Evolutionary conservation across 2,113 vertebrate genomes (phyloP), one percentile per base, ranked within the genome.

Genomic region (Sceloporus undulatus): DNA sequence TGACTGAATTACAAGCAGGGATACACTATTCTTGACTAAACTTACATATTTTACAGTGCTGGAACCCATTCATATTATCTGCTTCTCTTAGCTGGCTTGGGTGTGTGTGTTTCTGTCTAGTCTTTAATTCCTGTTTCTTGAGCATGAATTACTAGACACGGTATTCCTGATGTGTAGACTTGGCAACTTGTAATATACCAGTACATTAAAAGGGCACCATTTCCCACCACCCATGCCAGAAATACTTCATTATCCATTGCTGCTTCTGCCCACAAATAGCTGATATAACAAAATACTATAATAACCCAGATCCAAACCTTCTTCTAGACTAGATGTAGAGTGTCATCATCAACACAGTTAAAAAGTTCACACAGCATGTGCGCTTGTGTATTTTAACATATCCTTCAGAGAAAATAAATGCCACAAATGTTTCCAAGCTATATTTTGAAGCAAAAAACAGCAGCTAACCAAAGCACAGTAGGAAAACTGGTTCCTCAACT

Each of bases 391-490:
- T 54, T 88, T 86, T 38, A 68, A 70, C 48, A 77, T 83, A 62
- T n/a, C 74, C 40, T 70, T 83, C n/a, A 29, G 27, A 76, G 40
- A 9, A 48, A 14, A 25, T 78, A 84, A 56, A 54, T 77, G 56
- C 7, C 34, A 29, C 84, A 82, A 82, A 70, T 56, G 18, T 48
- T 71, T 82, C 48, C 73, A 74, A 79, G 14, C 2, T 56, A 82
- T n/a, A n/a, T 82, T 81, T 68, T 70, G 14, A 82, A 59, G 77
- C 0, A 82, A 16, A 71, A 42, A 75, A 74, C 82, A 21, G 18
- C 27, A 88, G 38, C 52, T 74, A 52, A 87, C 79, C 3, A 62
- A 42, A 89, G 82, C 16, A 88, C 21, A 89, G 81, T 68, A 74
- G 74, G 14, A 77, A 83, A 70, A 88, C 80, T 25, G 56, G 59